phyloP scores from a whole-genome alignment of 1,140 invertebrate species.

The Octopus sinensis region DNA sequence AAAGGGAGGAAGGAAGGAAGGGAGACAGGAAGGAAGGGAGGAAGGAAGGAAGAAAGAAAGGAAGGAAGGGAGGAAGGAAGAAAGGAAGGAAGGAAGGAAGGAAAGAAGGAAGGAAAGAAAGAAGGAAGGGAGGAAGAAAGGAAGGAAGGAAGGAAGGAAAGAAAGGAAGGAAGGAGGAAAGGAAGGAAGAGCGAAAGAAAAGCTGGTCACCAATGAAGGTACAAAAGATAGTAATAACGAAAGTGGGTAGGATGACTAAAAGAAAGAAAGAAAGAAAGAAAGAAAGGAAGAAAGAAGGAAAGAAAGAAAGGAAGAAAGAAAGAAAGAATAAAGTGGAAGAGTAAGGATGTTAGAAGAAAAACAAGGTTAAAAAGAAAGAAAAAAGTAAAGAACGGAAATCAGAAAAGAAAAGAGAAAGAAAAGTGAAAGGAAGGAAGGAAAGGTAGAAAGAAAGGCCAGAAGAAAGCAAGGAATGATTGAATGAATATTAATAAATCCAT shows the following conservation, averaged over 20 bases:
- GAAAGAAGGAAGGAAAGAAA: not conserved
- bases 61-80: not conserved
- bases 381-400: conserved; percentile 15
- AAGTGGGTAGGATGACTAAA: not conserved
- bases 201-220: not conserved
- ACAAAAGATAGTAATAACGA: not conserved
- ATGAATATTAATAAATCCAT: too few relatives aligned
- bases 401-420: not conserved
- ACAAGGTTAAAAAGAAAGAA: conserved; percentile 13
- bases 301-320: not conserved
- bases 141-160: not conserved
- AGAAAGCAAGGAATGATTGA: too few relatives aligned
- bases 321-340: not conserved
- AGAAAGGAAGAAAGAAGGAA: not conserved
- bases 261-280: not conserved
- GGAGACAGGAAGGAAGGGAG: not conserved
- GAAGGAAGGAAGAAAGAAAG: not conserved
- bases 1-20: not conserved
- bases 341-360: conserved; percentile 8
- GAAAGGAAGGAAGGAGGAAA: not conserved
- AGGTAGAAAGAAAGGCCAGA: too few relatives aligned
- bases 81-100: not conserved
- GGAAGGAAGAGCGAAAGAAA: not conserved
- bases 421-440: too few relatives aligned
- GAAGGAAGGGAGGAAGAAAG: not conserved